A percentile compares a stretch with the other conserved stretches of the same genome.
These are phyloP conservation scores for Phrynosoma platyrhinos DNA, from an alignment of 2,113 vertebrate species.

Conservation along the genomic window DNA sequence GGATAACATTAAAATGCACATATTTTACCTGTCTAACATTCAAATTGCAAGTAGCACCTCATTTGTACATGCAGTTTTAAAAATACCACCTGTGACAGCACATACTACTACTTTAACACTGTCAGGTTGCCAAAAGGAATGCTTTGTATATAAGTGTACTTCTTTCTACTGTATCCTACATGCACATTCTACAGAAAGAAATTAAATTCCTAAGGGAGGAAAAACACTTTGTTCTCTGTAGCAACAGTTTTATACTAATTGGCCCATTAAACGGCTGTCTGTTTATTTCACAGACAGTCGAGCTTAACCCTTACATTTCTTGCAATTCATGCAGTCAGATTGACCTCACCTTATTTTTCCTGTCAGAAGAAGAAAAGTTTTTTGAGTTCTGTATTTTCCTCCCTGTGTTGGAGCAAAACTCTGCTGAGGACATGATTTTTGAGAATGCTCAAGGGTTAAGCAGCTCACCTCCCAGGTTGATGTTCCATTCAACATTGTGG, in stretches of 20 bases:
- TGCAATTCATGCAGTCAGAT: neutral
- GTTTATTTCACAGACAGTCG: too few relatives aligned
- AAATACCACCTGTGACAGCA: slow-evolving; percentile 1
- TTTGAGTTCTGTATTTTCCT: too few relatives aligned
- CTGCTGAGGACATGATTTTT: neutral
- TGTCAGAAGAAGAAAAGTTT: neutral
- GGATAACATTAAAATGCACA: slow-evolving; percentile 21
- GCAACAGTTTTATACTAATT: neutral
- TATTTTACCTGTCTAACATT: slow-evolving; percentile 23
- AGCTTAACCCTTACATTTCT: neutral
- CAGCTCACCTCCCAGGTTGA: neutral
- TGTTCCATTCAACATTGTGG: neutral
- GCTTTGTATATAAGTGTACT: neutral
- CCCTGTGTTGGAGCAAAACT: too few relatives aligned
- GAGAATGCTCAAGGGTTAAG: neutral
- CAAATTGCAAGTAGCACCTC: slow-evolving; percentile 13
- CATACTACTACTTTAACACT: neutral
- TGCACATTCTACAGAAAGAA: neutral
- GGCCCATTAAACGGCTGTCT: neutral
- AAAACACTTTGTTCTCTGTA: slow-evolving; percentile 4
- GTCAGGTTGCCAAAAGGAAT: too few relatives aligned
- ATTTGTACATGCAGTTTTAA: slow-evolving; percentile 7
- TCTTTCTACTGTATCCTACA: neutral
- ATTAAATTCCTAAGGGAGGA: neutral
- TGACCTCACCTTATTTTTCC: neutral